Percentiles rank a stretch among this genome's conserved stretches.
Evolutionary conservation across 1,140 invertebrate species (phyloP).

Genomic region (Drosophila carrolli): DNA sequence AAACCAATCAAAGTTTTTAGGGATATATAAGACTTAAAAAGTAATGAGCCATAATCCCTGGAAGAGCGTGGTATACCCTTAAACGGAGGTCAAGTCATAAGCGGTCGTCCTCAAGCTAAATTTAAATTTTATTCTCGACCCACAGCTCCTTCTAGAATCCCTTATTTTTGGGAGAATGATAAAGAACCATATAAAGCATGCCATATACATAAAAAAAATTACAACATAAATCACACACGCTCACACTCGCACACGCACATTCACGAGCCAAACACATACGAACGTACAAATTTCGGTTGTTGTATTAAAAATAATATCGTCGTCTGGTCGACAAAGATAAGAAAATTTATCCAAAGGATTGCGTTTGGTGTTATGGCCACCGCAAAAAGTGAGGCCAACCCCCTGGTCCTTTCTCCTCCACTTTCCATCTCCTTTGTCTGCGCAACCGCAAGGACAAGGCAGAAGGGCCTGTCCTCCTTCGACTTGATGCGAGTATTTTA

Average conservation of each 20-base stretch:
- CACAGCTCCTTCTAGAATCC: slow-evolving; percentile 1
- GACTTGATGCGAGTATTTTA: slow-evolving; percentile 56
- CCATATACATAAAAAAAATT: slow-evolving; percentile 78
- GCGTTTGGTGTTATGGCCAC: slow-evolving; percentile 75
- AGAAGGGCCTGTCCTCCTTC: slow-evolving; percentile 13
- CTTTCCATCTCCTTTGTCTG: slow-evolving; percentile 36
- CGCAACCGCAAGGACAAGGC: slow-evolving; percentile 73
- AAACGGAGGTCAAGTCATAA: slow-evolving; percentile 15
- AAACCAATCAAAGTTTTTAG: neutral
- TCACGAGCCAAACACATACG: slow-evolving; percentile 38
- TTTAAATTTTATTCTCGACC: slow-evolving; percentile 13
- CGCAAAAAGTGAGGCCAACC: slow-evolving; percentile 48
- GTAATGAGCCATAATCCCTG: slow-evolving; percentile 17
- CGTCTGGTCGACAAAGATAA: slow-evolving; percentile 83
- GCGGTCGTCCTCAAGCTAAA: slow-evolving; percentile 4
- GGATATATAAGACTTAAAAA: neutral
- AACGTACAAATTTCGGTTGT: slow-evolving; percentile 52
- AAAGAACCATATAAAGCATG: slow-evolving; percentile 56
- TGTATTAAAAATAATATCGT: slow-evolving; percentile 84
- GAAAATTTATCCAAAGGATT: slow-evolving; percentile 84
- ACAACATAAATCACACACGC: slow-evolving; percentile 76
- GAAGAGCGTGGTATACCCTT: neutral
- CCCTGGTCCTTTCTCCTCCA: neutral
- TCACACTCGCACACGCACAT: slow-evolving; percentile 36
- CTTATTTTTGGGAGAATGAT: slow-evolving; percentile 41